phyloP scores from a whole-genome alignment of 2,797 vertebrate species.

The Peromyscus nudipes region DNA sequence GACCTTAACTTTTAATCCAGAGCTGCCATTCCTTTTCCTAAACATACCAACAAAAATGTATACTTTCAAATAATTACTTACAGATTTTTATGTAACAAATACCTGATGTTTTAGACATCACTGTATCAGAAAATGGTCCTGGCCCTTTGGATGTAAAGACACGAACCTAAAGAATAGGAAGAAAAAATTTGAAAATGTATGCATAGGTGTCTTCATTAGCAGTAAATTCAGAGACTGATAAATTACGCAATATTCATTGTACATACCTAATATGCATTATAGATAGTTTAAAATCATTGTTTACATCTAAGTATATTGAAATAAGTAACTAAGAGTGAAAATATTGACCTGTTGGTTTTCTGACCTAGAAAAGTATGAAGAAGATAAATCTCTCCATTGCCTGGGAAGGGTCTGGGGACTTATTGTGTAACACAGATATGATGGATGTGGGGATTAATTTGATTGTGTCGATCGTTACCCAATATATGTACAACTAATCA shows the following conservation, averaged over 20 bases:
- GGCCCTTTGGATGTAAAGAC: conserved; percentile 88
- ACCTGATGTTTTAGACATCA: conserved; percentile 86
- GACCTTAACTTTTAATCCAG: conserved; percentile 30
- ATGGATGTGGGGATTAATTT: not conserved
- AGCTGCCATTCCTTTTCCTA: not conserved
- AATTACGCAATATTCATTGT: not conserved
- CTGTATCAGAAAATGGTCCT: conserved; percentile 85
- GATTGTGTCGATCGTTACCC: not conserved
- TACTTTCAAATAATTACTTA: not conserved
- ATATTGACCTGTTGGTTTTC: not conserved
- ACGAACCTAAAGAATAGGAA: conserved; percentile 83
- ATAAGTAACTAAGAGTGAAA: conserved; percentile 10
- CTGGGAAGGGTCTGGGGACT: not conserved
- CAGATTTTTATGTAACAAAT: conserved; percentile 56
- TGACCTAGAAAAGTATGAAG: not conserved
- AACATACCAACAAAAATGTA: conserved; percentile 10
- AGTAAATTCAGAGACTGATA: not conserved
- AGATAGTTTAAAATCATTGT: conserved; percentile 23
- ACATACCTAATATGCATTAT: not conserved
- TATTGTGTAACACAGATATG: not conserved
- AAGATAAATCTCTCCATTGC: not conserved
- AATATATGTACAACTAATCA: not conserved
- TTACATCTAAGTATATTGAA: not conserved
- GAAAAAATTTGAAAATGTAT: not conserved
- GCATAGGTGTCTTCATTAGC: not conserved